A percentile compares a stretch with the other conserved stretches of the same genome.
Conservation (phyloP, 2,888 invertebrate genomes). For the Patella ulyssiponensis region DNA sequence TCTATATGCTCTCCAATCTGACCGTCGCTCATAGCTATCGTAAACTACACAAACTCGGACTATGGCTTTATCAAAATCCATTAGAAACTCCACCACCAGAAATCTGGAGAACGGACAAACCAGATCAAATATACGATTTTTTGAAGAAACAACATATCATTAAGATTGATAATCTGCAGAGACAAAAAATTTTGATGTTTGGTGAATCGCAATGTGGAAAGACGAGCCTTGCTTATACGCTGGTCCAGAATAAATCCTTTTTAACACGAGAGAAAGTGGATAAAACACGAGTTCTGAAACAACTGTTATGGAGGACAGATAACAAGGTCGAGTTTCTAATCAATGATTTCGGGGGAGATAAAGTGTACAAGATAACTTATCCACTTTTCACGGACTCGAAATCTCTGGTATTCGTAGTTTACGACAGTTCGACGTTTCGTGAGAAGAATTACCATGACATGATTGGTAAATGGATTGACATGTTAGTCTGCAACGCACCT, state of each 20-base stretch:
- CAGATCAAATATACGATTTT: conserved; percentile 65
- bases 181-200: conserved; percentile 65
- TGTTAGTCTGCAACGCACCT: conserved; percentile 58
- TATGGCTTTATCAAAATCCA: conserved; percentile 71
- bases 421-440: conserved; percentile 58
- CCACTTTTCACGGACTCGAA: conserved; percentile 63
- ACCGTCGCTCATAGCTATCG: conserved; percentile 65
- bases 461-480: conserved; percentile 66
- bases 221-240: conserved; percentile 61
- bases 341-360: conserved; percentile 65
- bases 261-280: conserved; percentile 48
- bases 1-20: conserved; percentile 62
- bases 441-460: conserved; percentile 48
- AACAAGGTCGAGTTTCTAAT: conserved; percentile 67
- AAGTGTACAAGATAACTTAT: conserved; percentile 57
- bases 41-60: conserved; percentile 63
- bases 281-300: conserved; percentile 56
- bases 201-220: conserved; percentile 68
- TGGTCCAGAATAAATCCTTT: conserved; percentile 58
- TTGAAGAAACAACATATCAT: conserved; percentile 64
- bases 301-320: conserved; percentile 63
- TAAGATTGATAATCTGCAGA: conserved; percentile 66
- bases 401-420: conserved; percentile 62
- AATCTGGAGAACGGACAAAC: conserved; percentile 68
- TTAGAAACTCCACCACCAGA: conserved; percentile 67